Percentiles rank a stretch among this genome's conserved stretches.
These are phyloP conservation scores for Sylvicapra grimmia DNA, from an alignment of 2,113 vertebrate species.

Conservation along the genomic window DNA sequence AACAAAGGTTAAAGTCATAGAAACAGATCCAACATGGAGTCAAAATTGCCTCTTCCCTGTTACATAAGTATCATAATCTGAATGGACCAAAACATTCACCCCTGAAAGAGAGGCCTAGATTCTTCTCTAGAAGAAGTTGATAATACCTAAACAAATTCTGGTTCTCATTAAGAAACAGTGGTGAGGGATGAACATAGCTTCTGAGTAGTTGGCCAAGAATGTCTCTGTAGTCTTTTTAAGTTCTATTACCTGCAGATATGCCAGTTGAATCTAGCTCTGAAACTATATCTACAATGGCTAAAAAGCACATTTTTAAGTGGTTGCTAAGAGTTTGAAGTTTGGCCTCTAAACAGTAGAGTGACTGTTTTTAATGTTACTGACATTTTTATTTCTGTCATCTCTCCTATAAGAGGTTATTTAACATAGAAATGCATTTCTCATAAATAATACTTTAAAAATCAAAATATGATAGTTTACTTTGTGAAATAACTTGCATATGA, in stretches of 20 bases:
- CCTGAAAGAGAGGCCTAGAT: not conserved
- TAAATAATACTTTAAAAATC: conserved; percentile 15
- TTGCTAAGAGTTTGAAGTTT: not conserved
- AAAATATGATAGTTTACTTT: not conserved
- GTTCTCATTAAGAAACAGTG: not conserved
- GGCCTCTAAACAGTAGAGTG: not conserved
- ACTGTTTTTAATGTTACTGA: not conserved
- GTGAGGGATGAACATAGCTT: not conserved
- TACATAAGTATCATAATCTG: not conserved
- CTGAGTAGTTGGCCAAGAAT: not conserved
- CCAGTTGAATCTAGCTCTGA: not conserved
- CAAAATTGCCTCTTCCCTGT: not conserved
- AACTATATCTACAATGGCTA: not conserved
- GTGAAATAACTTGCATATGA: not conserved
- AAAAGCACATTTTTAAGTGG: not conserved
- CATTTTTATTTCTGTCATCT: not conserved
- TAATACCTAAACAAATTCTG: not conserved
- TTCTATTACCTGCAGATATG: not conserved
- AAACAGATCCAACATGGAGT: not conserved
- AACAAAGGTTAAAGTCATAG: not conserved
- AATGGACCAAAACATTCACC: not conserved
- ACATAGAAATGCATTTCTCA: not conserved
- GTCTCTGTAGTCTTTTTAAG: not conserved
- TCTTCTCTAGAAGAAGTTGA: not conserved
- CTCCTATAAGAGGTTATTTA: not conserved